Evolutionary conservation across 2,113 vertebrate species (phyloP), one percentile per base, ranked within the genome.

Genomic region (Peromyscus californicus): DNA sequence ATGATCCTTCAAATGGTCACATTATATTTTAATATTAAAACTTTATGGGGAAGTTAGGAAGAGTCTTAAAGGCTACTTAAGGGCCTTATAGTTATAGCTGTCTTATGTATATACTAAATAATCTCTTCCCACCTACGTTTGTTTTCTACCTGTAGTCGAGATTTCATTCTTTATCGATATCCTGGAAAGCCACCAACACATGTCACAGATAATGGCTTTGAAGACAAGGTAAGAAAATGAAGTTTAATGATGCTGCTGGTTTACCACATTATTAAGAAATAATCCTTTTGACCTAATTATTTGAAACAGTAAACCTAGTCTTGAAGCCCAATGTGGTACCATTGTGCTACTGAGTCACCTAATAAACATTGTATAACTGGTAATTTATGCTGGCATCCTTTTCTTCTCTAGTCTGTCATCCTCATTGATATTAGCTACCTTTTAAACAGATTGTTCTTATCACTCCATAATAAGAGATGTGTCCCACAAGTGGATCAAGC

Each of bases 121-220:
- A 75, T 90, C 65, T 95, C 17, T 93, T 91, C 24, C 83, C 7
- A 88, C 22, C 39, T 70, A 84, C 57, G 29, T 97, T 93, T 95
- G 33, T 94, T 93, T 97, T 98, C 69, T 91, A 33, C 65, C 93
- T 79, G 15, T 89, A 99, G 99, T 97, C 99, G 98, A 59, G 99
- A 99, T 97, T 99, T 99, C 91, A 97, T 99, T 97, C 99, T 99
- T 93, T 99, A 99, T 95, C 99, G 99, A 89, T 99, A 99, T 98
- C 99, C 99, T 0, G 99, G 99, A 96, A 99, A 99, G 97, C 99
- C 99, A 45, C 99, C 99, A 90, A 98, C 98, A 0, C 98, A 98
- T 22, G 99, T 99, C 90, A 99, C 99, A 29, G 99, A 99, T 78
- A 99, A 99, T 59, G 98, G 99, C 93, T 99, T 99, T 97, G 97